Conservation (phyloP, 2,888 invertebrate genomes). For the Dyspetes luteomarginatus region DNA sequence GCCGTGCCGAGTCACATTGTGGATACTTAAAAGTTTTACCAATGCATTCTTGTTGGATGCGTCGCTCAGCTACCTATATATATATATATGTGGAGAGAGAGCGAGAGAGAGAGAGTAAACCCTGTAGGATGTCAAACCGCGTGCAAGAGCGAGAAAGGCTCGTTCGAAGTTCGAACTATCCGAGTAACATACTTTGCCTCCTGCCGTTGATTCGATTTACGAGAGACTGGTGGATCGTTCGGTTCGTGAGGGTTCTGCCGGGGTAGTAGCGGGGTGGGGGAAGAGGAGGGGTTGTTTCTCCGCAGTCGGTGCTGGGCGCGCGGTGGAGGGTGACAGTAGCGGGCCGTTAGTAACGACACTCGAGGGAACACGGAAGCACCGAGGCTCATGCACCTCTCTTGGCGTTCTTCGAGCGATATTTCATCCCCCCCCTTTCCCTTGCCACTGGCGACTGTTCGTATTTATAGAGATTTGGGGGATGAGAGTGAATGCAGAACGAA, state of each 20-base stretch:
- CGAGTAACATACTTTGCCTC: slow-evolving; percentile 68
- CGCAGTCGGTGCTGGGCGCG: slow-evolving; percentile 36
- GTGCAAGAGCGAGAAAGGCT: neutral
- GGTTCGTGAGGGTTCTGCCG: slow-evolving; percentile 23
- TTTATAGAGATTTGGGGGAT: slow-evolving; percentile 72
- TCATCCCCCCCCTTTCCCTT: slow-evolving; percentile 58
- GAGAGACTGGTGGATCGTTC: slow-evolving; percentile 59
- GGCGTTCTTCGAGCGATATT: slow-evolving; percentile 60
- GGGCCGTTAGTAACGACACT: slow-evolving; percentile 77
- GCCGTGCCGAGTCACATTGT: slow-evolving; percentile 16
- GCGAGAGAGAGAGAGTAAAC: neutral
- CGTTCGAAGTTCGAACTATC: slow-evolving; percentile 60
- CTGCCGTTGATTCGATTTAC: slow-evolving; percentile 78
- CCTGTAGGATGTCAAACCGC: slow-evolving; percentile 4
- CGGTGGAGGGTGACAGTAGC: slow-evolving; percentile 61
- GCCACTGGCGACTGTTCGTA: slow-evolving; percentile 70
- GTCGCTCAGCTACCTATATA: slow-evolving; percentile 13
- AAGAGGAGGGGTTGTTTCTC: no score
- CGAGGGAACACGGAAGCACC: slow-evolving; percentile 71
- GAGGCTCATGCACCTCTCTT: slow-evolving; percentile 50
- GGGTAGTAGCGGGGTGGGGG: no score
- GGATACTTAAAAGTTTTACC: slow-evolving; percentile 40
- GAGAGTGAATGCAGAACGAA: slow-evolving; percentile 35
- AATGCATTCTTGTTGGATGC: slow-evolving; percentile 38
- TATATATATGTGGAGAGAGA: neutral